phyloP scores from a whole-genome alignment of 2,113 vertebrate genomes.

The Gasterosteus nipponicus region DNA sequence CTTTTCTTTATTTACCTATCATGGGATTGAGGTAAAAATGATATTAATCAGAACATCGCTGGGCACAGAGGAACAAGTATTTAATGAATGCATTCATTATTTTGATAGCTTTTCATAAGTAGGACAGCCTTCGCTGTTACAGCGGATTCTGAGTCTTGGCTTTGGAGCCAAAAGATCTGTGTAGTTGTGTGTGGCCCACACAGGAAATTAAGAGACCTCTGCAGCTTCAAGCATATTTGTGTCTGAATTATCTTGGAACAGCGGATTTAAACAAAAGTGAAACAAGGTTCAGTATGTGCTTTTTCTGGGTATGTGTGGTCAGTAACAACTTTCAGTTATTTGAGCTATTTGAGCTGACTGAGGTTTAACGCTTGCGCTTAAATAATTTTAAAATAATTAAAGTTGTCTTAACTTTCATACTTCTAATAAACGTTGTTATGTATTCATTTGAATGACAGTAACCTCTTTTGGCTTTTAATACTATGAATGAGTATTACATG shows the following conservation, averaged over 20 bases:
- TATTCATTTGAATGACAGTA: neutral
- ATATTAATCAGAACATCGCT: constrained; percentile 38
- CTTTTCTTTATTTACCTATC: constrained; percentile 1
- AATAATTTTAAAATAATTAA: neutral
- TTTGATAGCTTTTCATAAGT: constrained; percentile 66
- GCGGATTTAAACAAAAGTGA: constrained; percentile 79
- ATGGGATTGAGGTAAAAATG: constrained; percentile 7
- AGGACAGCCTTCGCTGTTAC: constrained; percentile 52
- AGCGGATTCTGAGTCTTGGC: constrained; percentile 64
- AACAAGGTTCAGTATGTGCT: constrained; percentile 74
- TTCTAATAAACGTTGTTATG: neutral
- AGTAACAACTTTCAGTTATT: constrained; percentile 22
- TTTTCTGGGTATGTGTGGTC: constrained; percentile 60
- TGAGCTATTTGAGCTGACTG: constrained; percentile 9
- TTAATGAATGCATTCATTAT: constrained; percentile 63
- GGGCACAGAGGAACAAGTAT: constrained; percentile 31
- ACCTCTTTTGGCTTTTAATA: neutral
- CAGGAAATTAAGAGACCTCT: constrained; percentile 86
- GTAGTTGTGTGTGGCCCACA: constrained; percentile 82
- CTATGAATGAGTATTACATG: neutral
- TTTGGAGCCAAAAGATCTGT: constrained; percentile 63
- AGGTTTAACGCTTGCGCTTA: constrained; percentile 17
- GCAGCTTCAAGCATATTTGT: constrained; percentile 83
- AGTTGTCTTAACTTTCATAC: neutral
- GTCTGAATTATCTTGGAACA: constrained; percentile 81